Conservation (phyloP, 2,888 invertebrate species). For the Epistrophella euchroma region DNA sequence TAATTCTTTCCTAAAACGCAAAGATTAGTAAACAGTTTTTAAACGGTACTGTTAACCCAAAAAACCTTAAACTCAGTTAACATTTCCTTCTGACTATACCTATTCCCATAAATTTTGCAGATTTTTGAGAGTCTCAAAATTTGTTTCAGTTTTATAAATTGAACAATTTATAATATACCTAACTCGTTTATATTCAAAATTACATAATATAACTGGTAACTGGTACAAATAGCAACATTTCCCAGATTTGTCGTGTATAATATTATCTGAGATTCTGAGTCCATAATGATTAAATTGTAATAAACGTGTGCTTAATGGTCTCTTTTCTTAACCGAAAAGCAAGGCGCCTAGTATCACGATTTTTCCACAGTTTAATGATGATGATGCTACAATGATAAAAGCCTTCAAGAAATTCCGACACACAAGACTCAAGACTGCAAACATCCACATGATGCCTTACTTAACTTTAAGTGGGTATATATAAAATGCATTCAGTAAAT, state of each 20-base stretch:
- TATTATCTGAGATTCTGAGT: background rate
- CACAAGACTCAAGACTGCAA: constrained; percentile 8
- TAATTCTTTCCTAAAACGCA: no score
- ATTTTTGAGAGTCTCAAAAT: no score
- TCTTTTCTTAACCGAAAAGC: background rate
- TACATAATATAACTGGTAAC: no score
- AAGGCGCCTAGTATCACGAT: constrained; percentile 33
- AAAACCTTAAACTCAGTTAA: no score
- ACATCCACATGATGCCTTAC: constrained; percentile 26
- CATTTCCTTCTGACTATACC: no score
- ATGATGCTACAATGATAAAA: constrained; percentile 16
- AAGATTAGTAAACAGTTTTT: no score
- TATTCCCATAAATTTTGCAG: no score
- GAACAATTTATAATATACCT: no score
- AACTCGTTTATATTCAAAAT: no score
- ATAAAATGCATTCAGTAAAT: constrained; percentile 6
- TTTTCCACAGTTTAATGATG: constrained; percentile 46
- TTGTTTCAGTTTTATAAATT: no score
- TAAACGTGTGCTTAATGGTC: constrained; percentile 37
- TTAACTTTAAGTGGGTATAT: constrained; percentile 6
- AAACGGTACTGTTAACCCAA: no score
- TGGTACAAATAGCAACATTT: constrained; percentile 12
- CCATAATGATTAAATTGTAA: constrained; percentile 24
- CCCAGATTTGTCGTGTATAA: constrained; percentile 16
- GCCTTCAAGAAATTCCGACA: constrained; percentile 23